Conservation (phyloP, 2,888 invertebrate species). For the Hypomecis atomaria region DNA sequence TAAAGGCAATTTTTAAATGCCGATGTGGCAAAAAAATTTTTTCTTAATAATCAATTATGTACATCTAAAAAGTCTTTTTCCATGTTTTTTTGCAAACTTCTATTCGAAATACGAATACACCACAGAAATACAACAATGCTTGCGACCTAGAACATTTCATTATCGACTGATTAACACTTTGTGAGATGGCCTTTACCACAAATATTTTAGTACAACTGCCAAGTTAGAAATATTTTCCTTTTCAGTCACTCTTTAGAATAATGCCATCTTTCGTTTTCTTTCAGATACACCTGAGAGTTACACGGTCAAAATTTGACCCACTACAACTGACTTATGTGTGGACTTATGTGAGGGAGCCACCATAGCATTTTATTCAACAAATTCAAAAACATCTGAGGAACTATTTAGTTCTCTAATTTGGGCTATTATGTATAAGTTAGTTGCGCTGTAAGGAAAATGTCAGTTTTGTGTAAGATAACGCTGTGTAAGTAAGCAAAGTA, state of each 20-base stretch:
- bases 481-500: slow-evolving; percentile 10
- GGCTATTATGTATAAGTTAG: background rate
- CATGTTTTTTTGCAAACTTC: too few species aligned
- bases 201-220: background rate
- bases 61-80: too few species aligned
- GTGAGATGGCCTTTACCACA: slow-evolving; percentile 21
- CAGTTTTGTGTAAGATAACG: background rate
- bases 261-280: background rate
- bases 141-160: slow-evolving; percentile 47
- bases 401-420: background rate
- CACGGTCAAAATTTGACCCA: background rate
- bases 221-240: background rate
- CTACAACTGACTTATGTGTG: background rate
- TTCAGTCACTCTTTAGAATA: background rate
- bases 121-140: background rate
- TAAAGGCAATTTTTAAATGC: too few species aligned
- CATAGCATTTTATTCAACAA: background rate
- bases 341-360: background rate
- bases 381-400: background rate
- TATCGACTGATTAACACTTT: slow-evolving; percentile 52
- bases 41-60: background rate
- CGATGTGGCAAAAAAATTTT: too few species aligned
- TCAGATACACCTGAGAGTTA: background rate
- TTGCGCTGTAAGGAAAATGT: background rate
- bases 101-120: background rate